Evolutionary conservation across 2,797 vertebrate species (phyloP).

Genomic region (Aeoliscus strigatus): DNA sequence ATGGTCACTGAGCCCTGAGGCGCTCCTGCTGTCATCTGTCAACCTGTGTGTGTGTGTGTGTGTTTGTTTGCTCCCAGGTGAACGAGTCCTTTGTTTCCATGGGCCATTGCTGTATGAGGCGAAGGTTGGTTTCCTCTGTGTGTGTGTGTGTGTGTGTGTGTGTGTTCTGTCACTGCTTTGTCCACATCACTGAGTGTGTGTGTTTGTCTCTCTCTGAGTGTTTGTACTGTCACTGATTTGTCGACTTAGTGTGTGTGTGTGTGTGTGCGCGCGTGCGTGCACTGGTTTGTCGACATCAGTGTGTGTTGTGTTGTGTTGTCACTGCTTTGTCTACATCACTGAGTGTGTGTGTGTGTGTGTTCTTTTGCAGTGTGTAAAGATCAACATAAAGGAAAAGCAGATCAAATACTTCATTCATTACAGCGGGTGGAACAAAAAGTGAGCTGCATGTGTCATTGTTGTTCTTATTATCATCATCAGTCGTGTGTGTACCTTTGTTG

Average conservation of each 20-base stretch:
- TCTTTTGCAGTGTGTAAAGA: conserved; percentile 90
- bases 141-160: too few relatives aligned
- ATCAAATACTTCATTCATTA: conserved; percentile 99
- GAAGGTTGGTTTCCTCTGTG: conserved; percentile 79
- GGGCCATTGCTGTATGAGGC: conserved; percentile 98
- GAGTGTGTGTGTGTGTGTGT: not conserved
- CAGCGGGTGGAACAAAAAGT: conserved; percentile 99
- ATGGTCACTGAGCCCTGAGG: too few relatives aligned
- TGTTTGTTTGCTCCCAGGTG: conserved; percentile 77
- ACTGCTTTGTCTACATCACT: too few relatives aligned
- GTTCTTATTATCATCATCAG: too few relatives aligned
- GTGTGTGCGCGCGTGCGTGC: too few relatives aligned
- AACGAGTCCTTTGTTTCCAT: conserved; percentile 99
- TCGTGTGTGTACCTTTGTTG: not conserved
- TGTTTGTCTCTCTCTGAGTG: not conserved
- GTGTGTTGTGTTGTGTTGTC: too few relatives aligned
- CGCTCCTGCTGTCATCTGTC: too few relatives aligned
- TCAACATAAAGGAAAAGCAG: conserved; percentile 98
- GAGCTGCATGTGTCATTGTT: conserved; percentile 61
- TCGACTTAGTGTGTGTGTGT: conserved; percentile 6
- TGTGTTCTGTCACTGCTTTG: too few relatives aligned
- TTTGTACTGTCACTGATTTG: too few relatives aligned
- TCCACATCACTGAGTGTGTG: not conserved
- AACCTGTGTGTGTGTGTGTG: not conserved
- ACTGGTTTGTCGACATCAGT: too few relatives aligned